Evolutionary conservation across 2,113 vertebrate genomes (phyloP).

Genomic region (Cavia porcellus): DNA sequence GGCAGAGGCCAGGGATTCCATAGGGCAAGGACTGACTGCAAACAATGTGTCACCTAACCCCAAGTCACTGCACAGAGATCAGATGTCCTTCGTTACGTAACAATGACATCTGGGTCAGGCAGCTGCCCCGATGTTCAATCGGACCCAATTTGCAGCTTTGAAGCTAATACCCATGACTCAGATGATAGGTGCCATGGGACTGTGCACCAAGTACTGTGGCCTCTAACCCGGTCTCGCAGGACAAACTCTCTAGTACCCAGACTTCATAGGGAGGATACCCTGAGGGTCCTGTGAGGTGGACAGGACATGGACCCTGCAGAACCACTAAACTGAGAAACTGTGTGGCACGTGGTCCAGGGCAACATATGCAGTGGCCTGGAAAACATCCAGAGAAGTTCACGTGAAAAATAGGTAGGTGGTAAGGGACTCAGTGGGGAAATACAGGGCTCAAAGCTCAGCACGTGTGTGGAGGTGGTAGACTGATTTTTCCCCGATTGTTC

Average conservation of each 20-base stretch:
- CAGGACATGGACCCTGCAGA: rapidly evolving
- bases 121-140: too few relatives aligned
- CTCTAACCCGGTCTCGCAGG: background rate
- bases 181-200: rapidly evolving
- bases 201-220: rapidly evolving
- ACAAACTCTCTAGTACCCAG: rapidly evolving
- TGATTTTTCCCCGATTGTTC: rapidly evolving
- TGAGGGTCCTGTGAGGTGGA: rapidly evolving
- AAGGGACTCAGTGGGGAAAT: background rate
- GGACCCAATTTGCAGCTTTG: background rate
- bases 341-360: rapidly evolving
- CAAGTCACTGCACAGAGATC: rapidly evolving
- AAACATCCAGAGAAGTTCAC: rapidly evolving
- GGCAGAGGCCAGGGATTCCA: background rate
- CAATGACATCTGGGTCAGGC: background rate
- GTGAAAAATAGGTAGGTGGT: background rate
- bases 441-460: background rate
- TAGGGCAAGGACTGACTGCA: background rate
- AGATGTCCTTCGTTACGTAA: too few relatives aligned
- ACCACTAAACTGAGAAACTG: rapidly evolving
- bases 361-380: rapidly evolving
- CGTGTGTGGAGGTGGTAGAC: rapidly evolving
- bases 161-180: rapidly evolving
- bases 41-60: too few relatives aligned
- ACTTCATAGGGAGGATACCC: rapidly evolving